phyloP scores from a whole-genome alignment of 2,113 vertebrate species.

The Cyprinodon tularosa region DNA sequence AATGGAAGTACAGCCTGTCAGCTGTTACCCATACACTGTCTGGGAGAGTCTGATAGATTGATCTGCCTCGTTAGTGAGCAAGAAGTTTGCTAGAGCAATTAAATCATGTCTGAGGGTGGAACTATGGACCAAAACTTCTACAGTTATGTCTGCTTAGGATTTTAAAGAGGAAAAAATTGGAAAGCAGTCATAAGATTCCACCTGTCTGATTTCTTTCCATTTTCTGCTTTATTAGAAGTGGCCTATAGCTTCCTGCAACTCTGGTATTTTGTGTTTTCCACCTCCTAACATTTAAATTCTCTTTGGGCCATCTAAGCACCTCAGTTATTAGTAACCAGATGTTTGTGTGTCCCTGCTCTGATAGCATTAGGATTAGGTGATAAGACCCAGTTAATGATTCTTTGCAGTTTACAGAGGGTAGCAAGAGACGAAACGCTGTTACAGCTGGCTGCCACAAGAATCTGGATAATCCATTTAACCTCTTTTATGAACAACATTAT shows the following conservation, averaged over 20 bases:
- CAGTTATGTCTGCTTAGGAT: constrained; percentile 9
- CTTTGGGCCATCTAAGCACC: constrained; percentile 37
- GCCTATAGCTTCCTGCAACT: not conserved
- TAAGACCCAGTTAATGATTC: constrained; percentile 72
- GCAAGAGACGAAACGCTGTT: constrained; percentile 47
- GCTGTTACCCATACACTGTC: constrained; percentile 52
- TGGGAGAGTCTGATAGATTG: constrained; percentile 55
- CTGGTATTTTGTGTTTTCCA: constrained; percentile 20
- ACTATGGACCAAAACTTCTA: constrained; percentile 26
- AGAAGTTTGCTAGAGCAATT: constrained; percentile 61
- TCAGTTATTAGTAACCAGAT: constrained; percentile 32
- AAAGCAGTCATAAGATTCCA: constrained; percentile 36
- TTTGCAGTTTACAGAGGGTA: constrained; percentile 50
- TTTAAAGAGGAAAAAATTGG: constrained; percentile 44
- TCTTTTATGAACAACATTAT: constrained; percentile 69
- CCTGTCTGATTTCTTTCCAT: not conserved
- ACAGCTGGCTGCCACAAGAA: constrained; percentile 68
- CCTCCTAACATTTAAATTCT: constrained; percentile 33
- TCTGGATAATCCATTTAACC: constrained; percentile 69
- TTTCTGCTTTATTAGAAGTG: not conserved
- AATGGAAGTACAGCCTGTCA: constrained; percentile 72
- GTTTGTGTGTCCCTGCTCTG: constrained; percentile 27
- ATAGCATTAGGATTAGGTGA: constrained; percentile 55
- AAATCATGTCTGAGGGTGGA: constrained; percentile 40
- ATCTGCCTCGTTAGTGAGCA: constrained; percentile 56